phyloP scores from a whole-genome alignment of 2,888 invertebrate species.

The Drosophila yooni region DNA sequence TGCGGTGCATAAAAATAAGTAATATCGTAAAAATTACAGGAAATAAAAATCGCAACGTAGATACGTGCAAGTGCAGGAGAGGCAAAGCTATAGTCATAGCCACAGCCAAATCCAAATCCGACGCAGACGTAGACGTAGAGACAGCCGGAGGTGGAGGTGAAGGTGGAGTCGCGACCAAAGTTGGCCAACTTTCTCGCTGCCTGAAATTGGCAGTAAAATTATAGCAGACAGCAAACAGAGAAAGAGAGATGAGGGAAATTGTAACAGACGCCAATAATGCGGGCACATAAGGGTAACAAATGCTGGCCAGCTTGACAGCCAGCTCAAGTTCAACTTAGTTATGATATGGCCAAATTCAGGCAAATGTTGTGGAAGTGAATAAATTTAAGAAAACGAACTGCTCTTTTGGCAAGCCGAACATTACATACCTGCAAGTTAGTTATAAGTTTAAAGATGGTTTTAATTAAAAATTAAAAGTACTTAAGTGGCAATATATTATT shows the following conservation, averaged over 20 bases:
- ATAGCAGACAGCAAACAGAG: conserved; percentile 55
- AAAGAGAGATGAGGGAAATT: conserved; percentile 51
- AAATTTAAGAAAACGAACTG: background rate
- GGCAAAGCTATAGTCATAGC: conserved; percentile 26
- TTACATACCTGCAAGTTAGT: background rate
- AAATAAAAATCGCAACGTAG: conserved; percentile 77
- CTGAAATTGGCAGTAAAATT: conserved; percentile 74
- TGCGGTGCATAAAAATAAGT: conserved; percentile 78
- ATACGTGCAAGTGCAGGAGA: conserved; percentile 72
- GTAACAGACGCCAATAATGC: conserved; percentile 59
- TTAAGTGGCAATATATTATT: background rate
- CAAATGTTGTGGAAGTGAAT: conserved; percentile 39
- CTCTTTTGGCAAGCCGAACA: background rate
- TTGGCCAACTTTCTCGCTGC: conserved; percentile 70
- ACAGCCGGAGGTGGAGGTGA: background rate
- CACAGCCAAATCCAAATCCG: conserved; percentile 1
- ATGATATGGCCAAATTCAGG: conserved; percentile 50
- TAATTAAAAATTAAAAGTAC: background rate
- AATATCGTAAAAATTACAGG: conserved; percentile 80
- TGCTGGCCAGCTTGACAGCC: conserved; percentile 41
- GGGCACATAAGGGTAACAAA: conserved; percentile 17
- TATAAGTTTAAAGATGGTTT: background rate
- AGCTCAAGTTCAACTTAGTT: conserved; percentile 63
- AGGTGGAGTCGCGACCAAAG: conserved; percentile 21
- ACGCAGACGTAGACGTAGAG: background rate